Conservation (phyloP, 2,797 vertebrate species). For the Sebastolobus altivelis region DNA sequence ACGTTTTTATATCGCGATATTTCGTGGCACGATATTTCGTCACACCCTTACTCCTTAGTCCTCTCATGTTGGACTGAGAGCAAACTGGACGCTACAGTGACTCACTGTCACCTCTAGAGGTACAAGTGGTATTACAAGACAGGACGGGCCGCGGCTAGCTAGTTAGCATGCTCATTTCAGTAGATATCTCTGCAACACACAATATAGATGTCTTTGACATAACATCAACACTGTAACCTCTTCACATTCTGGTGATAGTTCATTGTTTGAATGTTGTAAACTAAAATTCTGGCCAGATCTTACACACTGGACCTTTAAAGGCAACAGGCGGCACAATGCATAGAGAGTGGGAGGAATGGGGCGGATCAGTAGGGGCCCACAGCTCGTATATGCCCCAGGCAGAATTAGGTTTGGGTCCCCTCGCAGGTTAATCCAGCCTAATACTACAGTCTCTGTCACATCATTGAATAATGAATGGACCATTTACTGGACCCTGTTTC, state of each 20-base stretch:
- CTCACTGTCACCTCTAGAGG: not conserved
- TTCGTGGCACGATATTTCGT: no score
- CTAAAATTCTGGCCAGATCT: not conserved
- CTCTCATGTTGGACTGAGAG: no score
- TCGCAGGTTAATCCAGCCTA: not conserved
- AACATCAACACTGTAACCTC: not conserved
- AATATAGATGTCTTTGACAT: not conserved
- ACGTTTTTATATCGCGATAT: no score
- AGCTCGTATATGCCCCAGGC: not conserved
- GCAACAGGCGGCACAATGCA: not conserved
- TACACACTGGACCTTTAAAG: not conserved
- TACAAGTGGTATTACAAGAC: not conserved
- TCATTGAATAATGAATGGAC: not conserved
- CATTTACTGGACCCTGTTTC: not conserved
- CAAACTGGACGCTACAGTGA: not conserved
- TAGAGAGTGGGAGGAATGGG: not conserved
- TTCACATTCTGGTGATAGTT: not conserved
- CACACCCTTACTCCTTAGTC: no score
- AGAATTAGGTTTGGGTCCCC: not conserved
- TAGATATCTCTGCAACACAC: not conserved
- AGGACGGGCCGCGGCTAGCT: not conserved
- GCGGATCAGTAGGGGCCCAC: not conserved
- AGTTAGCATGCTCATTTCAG: not conserved
- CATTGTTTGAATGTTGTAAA: not conserved
- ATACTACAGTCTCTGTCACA: not conserved